Evolutionary conservation across 2,888 invertebrate species (phyloP), one percentile per base, ranked within the genome.

Genomic region (Leptinotarsa tumamoca): DNA sequence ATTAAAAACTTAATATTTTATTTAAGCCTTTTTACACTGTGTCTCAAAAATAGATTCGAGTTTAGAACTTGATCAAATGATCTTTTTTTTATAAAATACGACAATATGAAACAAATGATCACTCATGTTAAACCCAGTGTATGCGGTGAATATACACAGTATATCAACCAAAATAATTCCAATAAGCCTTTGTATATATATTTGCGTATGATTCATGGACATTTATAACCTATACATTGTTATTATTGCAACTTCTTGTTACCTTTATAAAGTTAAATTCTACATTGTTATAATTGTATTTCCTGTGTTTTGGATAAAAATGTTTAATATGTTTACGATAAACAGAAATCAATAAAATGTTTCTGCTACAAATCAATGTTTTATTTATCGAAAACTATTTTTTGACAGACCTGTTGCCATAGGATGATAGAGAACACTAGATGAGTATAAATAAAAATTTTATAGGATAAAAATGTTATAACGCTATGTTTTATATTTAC

Each of bases 171-270:
- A 75, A 74, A 77, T 79, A 71, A 79, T 77, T 74, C 78, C 76
- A 80, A 80, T 72, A 82, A 81, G 83, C 81, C 82, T 69, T 82
- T 82, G 78, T 83, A 81, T 78, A 76, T 80, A 77, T 78, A 78
- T 77, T 73, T 77, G 79, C 71, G 75, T 56, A 58, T 66, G 51
- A 68, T 51, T 74, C 72, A 74, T 68, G 54, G 72, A 63, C 76
- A 76, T 71, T 79, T 78, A 73, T 78, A 76, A 75, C 67, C 72
- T 73, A 61, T 70, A 74, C 71, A 78, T 77, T 78, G 80, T 80
- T 80, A 80, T 78, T 68, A 78, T 77, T 76, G 76, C 74, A 77
- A 78, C 73, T 80, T 81, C 78, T 82, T 82, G 82, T 82, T 82
- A 82, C 81, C 81, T 82, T 79, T 79, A 80, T 80, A 80, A 79